Conservation (phyloP, 2,888 invertebrate species). For the Nineta flava region DNA sequence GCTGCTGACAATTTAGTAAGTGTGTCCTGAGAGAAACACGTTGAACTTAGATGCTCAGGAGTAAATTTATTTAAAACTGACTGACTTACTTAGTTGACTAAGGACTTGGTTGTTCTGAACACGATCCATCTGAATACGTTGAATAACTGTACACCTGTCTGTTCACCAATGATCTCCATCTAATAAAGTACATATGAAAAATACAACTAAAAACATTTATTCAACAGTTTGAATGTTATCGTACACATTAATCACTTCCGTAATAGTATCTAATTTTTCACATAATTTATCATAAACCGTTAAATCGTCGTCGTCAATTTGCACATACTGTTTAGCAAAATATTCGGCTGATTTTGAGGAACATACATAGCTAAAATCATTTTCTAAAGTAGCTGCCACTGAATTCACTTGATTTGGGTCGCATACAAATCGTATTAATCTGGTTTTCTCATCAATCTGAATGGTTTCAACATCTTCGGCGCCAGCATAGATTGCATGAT, state of each 20-base stretch:
- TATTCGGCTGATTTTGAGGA: conserved; percentile 30
- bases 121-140: too few species aligned
- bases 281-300: conserved; percentile 29
- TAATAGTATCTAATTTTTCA: conserved; percentile 34
- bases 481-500: conserved; percentile 49
- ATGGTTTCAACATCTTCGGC: conserved; percentile 47
- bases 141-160: too few species aligned
- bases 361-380: conserved; percentile 28
- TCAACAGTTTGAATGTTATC: conserved; percentile 30
- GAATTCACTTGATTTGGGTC: conserved; percentile 28
- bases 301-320: conserved; percentile 33
- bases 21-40: too few species aligned
- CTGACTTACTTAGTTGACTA: too few species aligned
- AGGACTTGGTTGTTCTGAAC: too few species aligned
- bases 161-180: too few species aligned
- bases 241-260: conserved; percentile 40
- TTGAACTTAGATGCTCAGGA: too few species aligned
- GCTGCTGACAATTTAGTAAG: too few species aligned
- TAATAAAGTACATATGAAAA: too few species aligned
- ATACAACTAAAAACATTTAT: too few species aligned
- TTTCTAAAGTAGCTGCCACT: conserved; percentile 32
- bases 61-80: too few species aligned
- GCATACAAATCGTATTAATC: conserved; percentile 38
- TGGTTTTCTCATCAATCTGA: conserved; percentile 15
- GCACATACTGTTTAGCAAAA: conserved; percentile 28